Evolutionary conservation across 2,113 vertebrate species (phyloP), one percentile per base, ranked within the genome.

Genomic region (Gymnobelideus leadbeateri): DNA sequence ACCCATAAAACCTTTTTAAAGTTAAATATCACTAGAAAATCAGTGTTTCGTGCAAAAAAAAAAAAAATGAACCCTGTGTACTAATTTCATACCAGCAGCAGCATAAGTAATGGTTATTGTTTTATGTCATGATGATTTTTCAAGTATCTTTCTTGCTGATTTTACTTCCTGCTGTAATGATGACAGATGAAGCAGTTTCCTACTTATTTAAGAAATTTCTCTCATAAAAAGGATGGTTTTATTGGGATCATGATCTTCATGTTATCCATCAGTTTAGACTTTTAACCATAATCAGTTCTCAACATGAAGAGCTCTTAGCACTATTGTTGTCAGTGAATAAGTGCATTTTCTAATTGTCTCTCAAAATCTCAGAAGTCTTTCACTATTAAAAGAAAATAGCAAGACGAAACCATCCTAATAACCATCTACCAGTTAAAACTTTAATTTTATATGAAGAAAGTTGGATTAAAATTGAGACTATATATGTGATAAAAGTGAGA

Each of bases 401-500:
- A 96, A 92, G 77, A 94, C 91, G 52, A 97, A 55, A 96, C 93
- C 92, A 96, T 96, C 95, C 26, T 93, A 95, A 92, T 53, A 95
- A 52, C 95, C 93, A 95, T 51, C 50, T 94, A 49, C 94, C 93
- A 95, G 37, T 92, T 96, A 91, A 96, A 96, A 91, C 96, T 68
- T 91, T 94, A 49, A 97, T 47, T 90, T 94, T 96, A 95, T 93
- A 93, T 97, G 89, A 98, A 94, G 90, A 92, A 98, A 95, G 23
- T 31, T 96, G 92, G 97, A 95, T 98, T 98, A 97, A 96, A 96
- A 91, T 97, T 94, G 61, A 94, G 90, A 96, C 90, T 89, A 14
- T 55, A 7, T 94, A 43, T 97, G 94, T 96, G 96, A 90, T 93
- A 90, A 95, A 84, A 97, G 97, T 96, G 46, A 98, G 95, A 95